Conservation (phyloP, 2,113 vertebrate genomes). For the Macrotis lagotis region DNA sequence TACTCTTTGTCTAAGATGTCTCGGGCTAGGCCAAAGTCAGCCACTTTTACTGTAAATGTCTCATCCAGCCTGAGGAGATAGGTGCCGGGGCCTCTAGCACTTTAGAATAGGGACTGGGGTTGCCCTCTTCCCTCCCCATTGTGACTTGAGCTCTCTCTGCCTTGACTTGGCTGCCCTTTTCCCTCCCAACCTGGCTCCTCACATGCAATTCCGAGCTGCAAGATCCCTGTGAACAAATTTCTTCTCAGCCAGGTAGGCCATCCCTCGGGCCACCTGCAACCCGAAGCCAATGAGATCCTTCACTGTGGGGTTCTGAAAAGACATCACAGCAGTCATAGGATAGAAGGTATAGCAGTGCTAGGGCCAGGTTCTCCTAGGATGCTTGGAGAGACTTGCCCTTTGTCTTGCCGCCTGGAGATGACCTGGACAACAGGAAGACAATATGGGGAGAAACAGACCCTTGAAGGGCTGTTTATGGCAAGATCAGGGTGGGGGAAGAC, state of each 20-base stretch:
- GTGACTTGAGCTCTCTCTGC: background rate
- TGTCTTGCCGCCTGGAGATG: background rate
- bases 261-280: constrained; percentile 95
- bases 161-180: background rate
- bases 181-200: constrained; percentile 70
- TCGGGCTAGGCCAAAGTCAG: constrained; percentile 96
- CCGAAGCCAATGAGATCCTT: constrained; percentile 97
- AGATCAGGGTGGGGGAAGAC: background rate
- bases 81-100: background rate
- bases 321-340: background rate
- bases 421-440: background rate
- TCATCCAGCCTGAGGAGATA: constrained; percentile 91
- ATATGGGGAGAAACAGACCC: background rate
- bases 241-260: constrained; percentile 96
- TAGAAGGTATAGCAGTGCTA: background rate
- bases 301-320: constrained; percentile 91
- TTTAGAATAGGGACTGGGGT: background rate
- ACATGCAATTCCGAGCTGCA: constrained; percentile 99
- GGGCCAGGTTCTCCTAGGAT: background rate
- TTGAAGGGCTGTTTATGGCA: background rate
- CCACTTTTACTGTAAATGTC: constrained; percentile 95
- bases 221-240: constrained; percentile 98
- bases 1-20: constrained; percentile 96
- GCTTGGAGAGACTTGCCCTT: background rate
- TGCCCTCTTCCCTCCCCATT: no score